Base-by-base conservation (phyloP, 1,140 invertebrate genomes). In the Papilio polyxenes region DNA sequence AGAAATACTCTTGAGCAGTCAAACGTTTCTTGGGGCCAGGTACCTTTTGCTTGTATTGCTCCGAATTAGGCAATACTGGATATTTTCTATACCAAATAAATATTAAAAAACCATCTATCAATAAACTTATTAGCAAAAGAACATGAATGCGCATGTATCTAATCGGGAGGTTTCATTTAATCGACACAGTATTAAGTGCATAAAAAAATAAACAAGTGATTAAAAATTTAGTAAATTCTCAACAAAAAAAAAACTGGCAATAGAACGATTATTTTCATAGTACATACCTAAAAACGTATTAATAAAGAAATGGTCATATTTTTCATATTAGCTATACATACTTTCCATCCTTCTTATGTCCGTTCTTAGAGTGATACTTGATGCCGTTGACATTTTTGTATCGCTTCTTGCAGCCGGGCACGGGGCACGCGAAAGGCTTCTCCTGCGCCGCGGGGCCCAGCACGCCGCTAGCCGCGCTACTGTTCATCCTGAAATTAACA, bases 381-480 rank as follows among this genome's bases (percentile, higher is more conserved):
- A 98, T 97, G 56, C 97, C 97, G 92, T 98, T 98, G n/a, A 97
- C 96, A 90, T 98, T 98, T 90, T 98, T 98, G 92, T 98, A 98
- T 44, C 97, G 95, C 89, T 98, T 98, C 89, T 97, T 97, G 93
- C 97, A 98, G n/a, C 97, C 97, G 53, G 97, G 97, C 31, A 98
- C 96, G 2, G 97, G 97, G 92, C 97, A 98, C 13, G 96, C 96
- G 92, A 97, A 98, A 0, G 97, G 97, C 87, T 97, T 98, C 86
- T 97, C 97, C 84, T 94, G 94, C 10, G 94, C 95, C 2, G 93
- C 94, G 37, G 93, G 91, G 13, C 95, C 95, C 40, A 93, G 89
- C 9, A 91, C 93, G 77, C 95, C 90, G 0, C 90, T 90, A 13
- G 88, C 83, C 0, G 91, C 90, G 48, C 81, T 91, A 0, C 89